Conservation (phyloP, 1,140 invertebrate genomes). For the Psilanteris sp. region DNA sequence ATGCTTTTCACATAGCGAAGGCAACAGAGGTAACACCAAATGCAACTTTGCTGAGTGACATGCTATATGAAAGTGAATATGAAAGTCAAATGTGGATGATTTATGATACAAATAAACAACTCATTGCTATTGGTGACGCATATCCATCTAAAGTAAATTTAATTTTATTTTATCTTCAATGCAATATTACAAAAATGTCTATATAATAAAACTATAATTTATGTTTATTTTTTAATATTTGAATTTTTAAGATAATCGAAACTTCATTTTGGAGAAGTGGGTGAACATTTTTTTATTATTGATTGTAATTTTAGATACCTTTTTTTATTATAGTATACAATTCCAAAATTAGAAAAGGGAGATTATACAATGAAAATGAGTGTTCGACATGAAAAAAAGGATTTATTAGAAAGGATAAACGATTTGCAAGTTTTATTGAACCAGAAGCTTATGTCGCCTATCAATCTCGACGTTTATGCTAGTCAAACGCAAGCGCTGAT, state of each 20-base stretch:
- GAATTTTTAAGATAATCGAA: too few relatives aligned
- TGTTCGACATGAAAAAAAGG: conserved; percentile 92
- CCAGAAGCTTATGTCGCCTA: conserved; percentile 86
- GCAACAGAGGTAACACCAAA: conserved; percentile 90
- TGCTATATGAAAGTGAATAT: conserved; percentile 96
- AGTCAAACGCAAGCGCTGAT: conserved; percentile 84
- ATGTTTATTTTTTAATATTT: too few relatives aligned
- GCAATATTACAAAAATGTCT: too few relatives aligned
- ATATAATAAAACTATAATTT: conserved; percentile 39
- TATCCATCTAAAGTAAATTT: conserved; percentile 92
- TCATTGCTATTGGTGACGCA: conserved; percentile 91
- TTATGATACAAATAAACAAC: conserved; percentile 95
- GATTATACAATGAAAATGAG: conserved; percentile 93
- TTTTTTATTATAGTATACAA: conserved; percentile 84
- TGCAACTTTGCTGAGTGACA: conserved; percentile 89
- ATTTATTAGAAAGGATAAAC: conserved; percentile 91
- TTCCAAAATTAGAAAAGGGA: conserved; percentile 95
- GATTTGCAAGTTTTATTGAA: conserved; percentile 87
- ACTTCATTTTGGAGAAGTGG: too few relatives aligned
- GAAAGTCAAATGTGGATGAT: conserved; percentile 98
- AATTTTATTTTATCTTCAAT: too few relatives aligned
- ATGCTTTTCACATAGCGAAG: conserved; percentile 91
- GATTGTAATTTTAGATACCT: too few relatives aligned
- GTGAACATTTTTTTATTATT: too few relatives aligned
- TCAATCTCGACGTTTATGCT: conserved; percentile 89